Conservation (phyloP, 2,797 vertebrate genomes). For the Sebastes cheni region DNA sequence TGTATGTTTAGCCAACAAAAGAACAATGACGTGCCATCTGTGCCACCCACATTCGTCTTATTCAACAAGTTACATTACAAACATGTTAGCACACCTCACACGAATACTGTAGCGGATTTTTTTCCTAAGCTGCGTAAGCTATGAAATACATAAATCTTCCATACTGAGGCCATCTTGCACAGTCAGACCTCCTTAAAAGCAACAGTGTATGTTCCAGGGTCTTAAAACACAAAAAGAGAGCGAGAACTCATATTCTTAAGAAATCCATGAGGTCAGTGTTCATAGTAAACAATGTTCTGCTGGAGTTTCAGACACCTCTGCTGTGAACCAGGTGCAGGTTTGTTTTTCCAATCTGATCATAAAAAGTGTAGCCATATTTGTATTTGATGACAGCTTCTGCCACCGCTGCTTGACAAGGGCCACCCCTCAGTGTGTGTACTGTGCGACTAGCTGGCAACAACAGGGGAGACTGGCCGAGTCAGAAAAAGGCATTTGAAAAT, state of each 20-base stretch:
- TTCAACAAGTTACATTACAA: neutral
- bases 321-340: conserved; percentile 1
- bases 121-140: neutral
- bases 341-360: conserved; percentile 28
- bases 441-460: neutral
- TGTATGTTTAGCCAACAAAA: neutral
- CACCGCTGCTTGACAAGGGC: neutral
- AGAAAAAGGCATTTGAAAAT: conserved; percentile 13
- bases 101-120: neutral
- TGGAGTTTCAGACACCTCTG: neutral
- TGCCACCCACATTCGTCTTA: neutral
- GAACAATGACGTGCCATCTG: neutral
- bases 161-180: neutral
- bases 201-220: neutral
- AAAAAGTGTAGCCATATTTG: conserved; percentile 13
- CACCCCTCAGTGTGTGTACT: neutral
- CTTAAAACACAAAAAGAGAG: neutral
- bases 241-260: neutral
- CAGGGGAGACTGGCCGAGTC: neutral
- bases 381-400: conserved; percentile 22
- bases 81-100: neutral
- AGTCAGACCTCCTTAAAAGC: neutral
- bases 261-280: conserved; percentile 9
- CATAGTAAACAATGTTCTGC: conserved; percentile 13
- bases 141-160: neutral